Conservation (phyloP, 2,113 vertebrate genomes). For the Cyanocitta stelleri region DNA sequence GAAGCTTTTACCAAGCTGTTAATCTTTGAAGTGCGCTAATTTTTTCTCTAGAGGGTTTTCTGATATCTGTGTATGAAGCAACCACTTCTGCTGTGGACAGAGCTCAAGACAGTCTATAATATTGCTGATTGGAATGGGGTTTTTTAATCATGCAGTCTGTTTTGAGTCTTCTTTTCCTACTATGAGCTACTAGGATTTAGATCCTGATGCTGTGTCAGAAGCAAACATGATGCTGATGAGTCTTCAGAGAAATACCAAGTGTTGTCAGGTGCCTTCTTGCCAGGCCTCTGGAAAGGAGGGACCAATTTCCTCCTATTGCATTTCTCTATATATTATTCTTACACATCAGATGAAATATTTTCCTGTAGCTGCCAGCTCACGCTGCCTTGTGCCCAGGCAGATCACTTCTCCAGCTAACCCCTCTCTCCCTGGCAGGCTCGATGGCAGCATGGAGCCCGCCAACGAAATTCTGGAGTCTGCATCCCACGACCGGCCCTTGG, state of each 20-base stretch:
- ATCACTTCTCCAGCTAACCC: neutral
- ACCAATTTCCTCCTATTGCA: neutral
- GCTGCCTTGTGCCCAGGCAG: neutral
- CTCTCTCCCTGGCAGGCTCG: constrained; percentile 76
- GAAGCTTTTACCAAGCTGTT: neutral
- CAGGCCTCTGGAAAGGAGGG: neutral
- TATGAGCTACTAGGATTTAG: neutral
- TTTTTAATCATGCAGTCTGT: neutral
- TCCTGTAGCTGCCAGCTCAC: neutral
- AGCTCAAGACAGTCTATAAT: neutral
- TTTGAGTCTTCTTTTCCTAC: neutral
- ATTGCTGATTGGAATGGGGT: neutral
- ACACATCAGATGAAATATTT: neutral
- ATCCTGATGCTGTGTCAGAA: neutral
- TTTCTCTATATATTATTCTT: neutral
- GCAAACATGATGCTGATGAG: neutral
- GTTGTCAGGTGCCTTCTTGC: neutral
- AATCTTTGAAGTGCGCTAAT: neutral
- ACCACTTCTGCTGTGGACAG: neutral
- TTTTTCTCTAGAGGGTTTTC: neutral
- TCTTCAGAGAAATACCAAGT: neutral
- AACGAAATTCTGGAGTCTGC: constrained; percentile 93
- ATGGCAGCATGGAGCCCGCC: constrained; percentile 88
- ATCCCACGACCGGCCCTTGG: constrained; percentile 88
- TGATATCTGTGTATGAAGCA: neutral